These are phyloP conservation scores for Lasioglossum malachurum DNA, from an alignment of 2,888 invertebrate species.

Conservation along the genomic window DNA sequence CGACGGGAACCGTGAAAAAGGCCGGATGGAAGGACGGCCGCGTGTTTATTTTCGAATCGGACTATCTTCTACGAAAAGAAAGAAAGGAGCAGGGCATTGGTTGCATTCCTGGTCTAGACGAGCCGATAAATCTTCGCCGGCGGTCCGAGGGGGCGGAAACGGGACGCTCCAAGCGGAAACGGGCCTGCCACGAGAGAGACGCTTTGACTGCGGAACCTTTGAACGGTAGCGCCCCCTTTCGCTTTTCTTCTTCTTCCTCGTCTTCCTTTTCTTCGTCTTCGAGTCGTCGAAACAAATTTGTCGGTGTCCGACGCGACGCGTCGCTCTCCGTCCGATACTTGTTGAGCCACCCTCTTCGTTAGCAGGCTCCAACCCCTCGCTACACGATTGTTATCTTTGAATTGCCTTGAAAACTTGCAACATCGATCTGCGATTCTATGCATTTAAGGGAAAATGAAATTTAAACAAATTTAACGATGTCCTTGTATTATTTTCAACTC, in stretches of 20 bases:
- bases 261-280: neutral
- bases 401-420: neutral
- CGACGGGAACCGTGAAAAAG: conserved; percentile 59
- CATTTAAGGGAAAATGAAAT: neutral
- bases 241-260: neutral
- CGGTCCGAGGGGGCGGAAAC: neutral
- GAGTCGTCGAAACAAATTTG: conserved; percentile 1
- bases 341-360: neutral
- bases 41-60: conserved; percentile 61
- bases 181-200: neutral
- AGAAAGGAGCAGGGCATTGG: conserved; percentile 11
- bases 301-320: conserved; percentile 1
- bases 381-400: neutral
- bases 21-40: conserved; percentile 64
- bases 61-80: conserved; percentile 38
- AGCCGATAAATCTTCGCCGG: conserved; percentile 36
- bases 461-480: too few relatives aligned
- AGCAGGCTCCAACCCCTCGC: neutral
- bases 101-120: conserved; percentile 21
- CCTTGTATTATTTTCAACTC: too few relatives aligned
- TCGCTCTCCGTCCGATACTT: neutral
- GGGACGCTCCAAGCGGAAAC: neutral
- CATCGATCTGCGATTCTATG: neutral
- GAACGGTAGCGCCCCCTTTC: neutral
- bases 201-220: neutral